Evolutionary conservation across 2,888 invertebrate species (phyloP), one percentile per base, ranked within the genome.

Genomic region (Leptinotarsa peninsularis): DNA sequence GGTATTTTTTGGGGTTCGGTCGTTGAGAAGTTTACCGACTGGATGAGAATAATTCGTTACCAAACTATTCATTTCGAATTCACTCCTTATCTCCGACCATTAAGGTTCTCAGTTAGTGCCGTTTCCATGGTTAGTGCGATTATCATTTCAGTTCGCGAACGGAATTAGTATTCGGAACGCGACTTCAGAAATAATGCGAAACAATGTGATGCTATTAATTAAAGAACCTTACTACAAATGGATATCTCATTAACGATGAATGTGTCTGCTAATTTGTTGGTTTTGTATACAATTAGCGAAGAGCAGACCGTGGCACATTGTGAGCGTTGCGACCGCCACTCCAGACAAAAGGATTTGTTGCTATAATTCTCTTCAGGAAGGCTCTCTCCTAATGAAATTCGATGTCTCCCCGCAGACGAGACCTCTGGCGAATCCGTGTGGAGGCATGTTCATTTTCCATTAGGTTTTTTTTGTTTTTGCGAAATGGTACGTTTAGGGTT

Each of bases 261-360:
- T 82, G 81, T 81, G 82, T 81, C 81, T 80, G 81, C 83, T 83
- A 83, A 84, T 85, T 85, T 83, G 84, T 84, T 82, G 83, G 84
- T 84, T 85, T 85, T 83, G 84, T 83, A 79, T 80, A 82, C 82
- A 83, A 83, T 52, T 17, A n/a, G n/a, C 81, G 78, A 67, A 10
- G 49, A 50, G 68, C 33, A 27, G 68, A 33, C 54, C 52, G 70
- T 58, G 18, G 69, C 63, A 63, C 54, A 18, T 56, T 54, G 68
- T 27, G 23, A 68, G 68, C 68, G 33, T 27, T 56, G 56, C 58
- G 21, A 63, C 50, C 63, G 27, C 63, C 33, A 43, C 63, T 63
- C 56, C 18, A 63, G 75, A 81, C 82, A 81, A 82, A 81, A 80
- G 80, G 81, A 80, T 81, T 80, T 78, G 72, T 80, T 78, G 72